Evolutionary conservation across 2,113 vertebrate genomes (phyloP).

Genomic region (Protobothrops flavoviridis): DNA sequence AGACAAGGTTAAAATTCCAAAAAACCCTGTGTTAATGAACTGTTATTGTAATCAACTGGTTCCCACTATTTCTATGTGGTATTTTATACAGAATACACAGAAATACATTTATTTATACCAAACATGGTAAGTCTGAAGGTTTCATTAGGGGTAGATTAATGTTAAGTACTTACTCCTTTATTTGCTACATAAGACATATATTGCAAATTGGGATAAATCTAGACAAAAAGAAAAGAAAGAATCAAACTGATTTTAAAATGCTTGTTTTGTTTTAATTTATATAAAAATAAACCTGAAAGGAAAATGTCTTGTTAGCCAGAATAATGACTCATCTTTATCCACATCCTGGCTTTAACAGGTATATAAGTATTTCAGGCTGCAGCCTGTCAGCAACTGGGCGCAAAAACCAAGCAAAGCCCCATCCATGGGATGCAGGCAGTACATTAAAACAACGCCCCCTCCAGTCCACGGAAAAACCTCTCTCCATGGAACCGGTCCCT

Average conservation of each 20-base stretch:
- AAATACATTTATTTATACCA: neutral
- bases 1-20: neutral
- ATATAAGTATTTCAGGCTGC: neutral
- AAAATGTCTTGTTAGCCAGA: neutral
- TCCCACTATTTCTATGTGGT: neutral
- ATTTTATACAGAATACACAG: neutral
- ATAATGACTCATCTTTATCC: neutral
- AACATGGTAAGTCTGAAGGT: neutral
- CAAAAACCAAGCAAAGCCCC: too few species aligned
- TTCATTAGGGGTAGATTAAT: neutral
- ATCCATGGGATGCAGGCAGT: too few species aligned
- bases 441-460: too few species aligned
- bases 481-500: too few species aligned
- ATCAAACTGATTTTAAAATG: constrained; percentile 38
- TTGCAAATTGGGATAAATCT: constrained; percentile 55
- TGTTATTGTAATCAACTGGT: neutral
- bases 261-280: neutral
- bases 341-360: neutral
- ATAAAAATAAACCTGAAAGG: neutral
- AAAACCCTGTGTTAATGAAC: neutral
- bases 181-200: constrained; percentile 53
- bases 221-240: constrained; percentile 40
- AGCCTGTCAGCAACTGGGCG: too few species aligned
- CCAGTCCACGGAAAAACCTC: too few species aligned
- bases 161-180: constrained; percentile 47